A percentile compares a stretch with the other conserved stretches of the same genome.
These are phyloP conservation scores for Magallana gigas DNA, from an alignment of 1,140 invertebrate genomes.

Conservation along the genomic window DNA sequence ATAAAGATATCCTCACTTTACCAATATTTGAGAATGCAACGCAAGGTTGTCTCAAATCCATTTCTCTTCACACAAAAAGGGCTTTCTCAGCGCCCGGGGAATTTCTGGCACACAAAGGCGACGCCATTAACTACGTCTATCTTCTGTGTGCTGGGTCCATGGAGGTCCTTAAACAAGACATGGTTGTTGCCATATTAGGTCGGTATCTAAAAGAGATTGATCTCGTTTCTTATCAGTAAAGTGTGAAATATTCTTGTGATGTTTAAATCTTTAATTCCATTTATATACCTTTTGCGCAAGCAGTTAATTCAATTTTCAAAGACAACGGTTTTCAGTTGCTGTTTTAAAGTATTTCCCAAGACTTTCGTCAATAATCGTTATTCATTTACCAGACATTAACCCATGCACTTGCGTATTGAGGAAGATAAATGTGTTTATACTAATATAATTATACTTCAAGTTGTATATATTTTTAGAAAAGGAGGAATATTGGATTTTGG, in stretches of 20 bases:
- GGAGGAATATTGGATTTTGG: too few relatives aligned
- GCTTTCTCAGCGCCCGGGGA: constrained; percentile 78
- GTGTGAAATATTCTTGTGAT: background rate
- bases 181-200: constrained; percentile 79
- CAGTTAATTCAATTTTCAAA: too few relatives aligned
- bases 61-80: constrained; percentile 73
- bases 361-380: too few relatives aligned
- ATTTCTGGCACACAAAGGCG: constrained; percentile 76
- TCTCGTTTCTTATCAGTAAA: background rate
- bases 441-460: too few relatives aligned
- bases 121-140: constrained; percentile 77
- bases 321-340: too few relatives aligned
- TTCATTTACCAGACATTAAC: too few relatives aligned
- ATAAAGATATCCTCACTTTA: constrained; percentile 94
- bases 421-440: too few relatives aligned
- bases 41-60: constrained; percentile 73
- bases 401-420: too few relatives aligned
- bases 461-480: too few relatives aligned
- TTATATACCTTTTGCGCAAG: too few relatives aligned
- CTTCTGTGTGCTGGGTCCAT: constrained; percentile 77
- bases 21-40: constrained; percentile 94
- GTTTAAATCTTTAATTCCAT: too few relatives aligned
- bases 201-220: background rate
- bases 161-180: constrained; percentile 77
- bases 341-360: too few relatives aligned